Percentiles rank a stretch among this genome's conserved stretches.
Evolutionary conservation across 2,797 vertebrate genomes (phyloP).

Genomic region (Enteromius thamalakanensis): DNA sequence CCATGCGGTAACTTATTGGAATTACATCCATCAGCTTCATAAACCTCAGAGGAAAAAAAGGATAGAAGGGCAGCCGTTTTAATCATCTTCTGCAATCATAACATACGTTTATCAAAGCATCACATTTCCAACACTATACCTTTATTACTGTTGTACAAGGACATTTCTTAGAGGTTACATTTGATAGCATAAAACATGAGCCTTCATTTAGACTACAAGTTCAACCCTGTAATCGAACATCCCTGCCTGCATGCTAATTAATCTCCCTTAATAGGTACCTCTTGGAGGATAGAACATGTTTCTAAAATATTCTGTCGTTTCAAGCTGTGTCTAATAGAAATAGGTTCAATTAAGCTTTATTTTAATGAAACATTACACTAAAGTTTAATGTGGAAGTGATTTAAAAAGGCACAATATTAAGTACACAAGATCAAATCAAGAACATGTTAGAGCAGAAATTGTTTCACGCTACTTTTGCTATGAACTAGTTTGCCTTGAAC

Average conservation of each 20-base stretch:
- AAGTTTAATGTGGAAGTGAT: slow-evolving; percentile 17
- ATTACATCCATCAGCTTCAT: background rate
- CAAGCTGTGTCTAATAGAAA: slow-evolving; percentile 17
- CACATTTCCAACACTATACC: slow-evolving; percentile 2
- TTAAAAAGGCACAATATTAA: background rate
- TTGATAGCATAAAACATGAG: slow-evolving; percentile 18
- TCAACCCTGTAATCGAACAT: slow-evolving; percentile 47
- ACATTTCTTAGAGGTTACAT: slow-evolving; percentile 8
- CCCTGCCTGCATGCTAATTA: slow-evolving; percentile 47
- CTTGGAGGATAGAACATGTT: slow-evolving; percentile 32
- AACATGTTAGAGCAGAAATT: background rate
- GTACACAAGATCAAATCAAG: background rate
- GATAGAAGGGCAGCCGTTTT: background rate
- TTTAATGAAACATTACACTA: slow-evolving; percentile 35
- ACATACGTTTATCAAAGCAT: slow-evolving; percentile 11
- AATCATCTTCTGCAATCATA: background rate
- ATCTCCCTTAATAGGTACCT: slow-evolving; percentile 24
- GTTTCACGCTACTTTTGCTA: background rate
- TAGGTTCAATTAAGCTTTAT: slow-evolving; percentile 22
- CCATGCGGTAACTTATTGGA: background rate
- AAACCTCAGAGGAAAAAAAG: slow-evolving; percentile 1
- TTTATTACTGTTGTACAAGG: background rate
- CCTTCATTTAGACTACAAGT: background rate
- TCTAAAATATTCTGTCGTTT: slow-evolving; percentile 5
- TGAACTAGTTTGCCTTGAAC: background rate